Conservation (phyloP, 2,888 invertebrate genomes). For the Belgica antarctica region DNA sequence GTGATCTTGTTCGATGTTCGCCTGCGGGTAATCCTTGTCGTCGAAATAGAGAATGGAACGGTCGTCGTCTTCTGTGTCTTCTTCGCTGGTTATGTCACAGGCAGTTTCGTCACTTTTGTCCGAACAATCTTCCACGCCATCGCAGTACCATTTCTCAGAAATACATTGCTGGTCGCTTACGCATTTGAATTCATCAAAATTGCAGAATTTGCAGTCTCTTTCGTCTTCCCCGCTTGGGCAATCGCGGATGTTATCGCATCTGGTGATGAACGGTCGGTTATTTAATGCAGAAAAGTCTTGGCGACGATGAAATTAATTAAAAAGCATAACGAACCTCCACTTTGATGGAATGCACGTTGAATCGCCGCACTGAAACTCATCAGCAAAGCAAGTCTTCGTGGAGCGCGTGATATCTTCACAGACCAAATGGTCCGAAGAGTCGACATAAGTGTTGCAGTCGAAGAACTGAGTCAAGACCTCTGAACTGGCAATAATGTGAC, state of each 20-base stretch:
- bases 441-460: slow-evolving; percentile 63
- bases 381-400: slow-evolving; percentile 55
- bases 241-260: slow-evolving; percentile 57
- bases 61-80: slow-evolving; percentile 49
- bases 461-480: slow-evolving; percentile 59
- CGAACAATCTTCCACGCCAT: slow-evolving; percentile 62
- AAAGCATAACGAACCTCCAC: slow-evolving; percentile 54
- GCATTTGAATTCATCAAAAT: slow-evolving; percentile 56
- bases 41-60: slow-evolving; percentile 45
- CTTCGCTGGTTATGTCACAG: slow-evolving; percentile 51
- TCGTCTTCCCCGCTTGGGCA: slow-evolving; percentile 57
- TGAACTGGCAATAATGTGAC: slow-evolving; percentile 60
- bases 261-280: neutral
- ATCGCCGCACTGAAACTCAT: slow-evolving; percentile 61
- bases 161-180: slow-evolving; percentile 58
- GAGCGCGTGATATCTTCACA: slow-evolving; percentile 59
- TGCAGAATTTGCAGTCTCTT: slow-evolving; percentile 55
- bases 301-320: too few species aligned
- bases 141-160: slow-evolving; percentile 61
- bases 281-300: slow-evolving; percentile 2
- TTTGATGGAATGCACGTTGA: slow-evolving; percentile 62
- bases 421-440: slow-evolving; percentile 55
- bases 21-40: slow-evolving; percentile 46
- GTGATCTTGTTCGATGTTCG: slow-evolving; percentile 45
- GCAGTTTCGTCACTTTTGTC: slow-evolving; percentile 63